These are phyloP conservation scores for Drosophila insularis DNA, from an alignment of 1,140 invertebrate genomes.

Conservation along the genomic window DNA sequence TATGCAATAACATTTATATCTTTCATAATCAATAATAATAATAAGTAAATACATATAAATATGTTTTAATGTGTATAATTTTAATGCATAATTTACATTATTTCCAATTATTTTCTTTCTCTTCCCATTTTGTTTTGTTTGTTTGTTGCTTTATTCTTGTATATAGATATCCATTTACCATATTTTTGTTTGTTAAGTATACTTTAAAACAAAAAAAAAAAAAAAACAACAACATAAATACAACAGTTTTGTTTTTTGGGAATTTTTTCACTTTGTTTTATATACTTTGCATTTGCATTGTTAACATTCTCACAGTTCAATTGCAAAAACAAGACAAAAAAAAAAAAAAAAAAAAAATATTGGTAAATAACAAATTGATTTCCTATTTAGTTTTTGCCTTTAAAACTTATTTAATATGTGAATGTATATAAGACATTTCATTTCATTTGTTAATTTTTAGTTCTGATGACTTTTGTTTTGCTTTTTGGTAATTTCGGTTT, in stretches of 20 bases:
- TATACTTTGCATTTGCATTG: slow-evolving; percentile 15
- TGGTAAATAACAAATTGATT: slow-evolving; percentile 4
- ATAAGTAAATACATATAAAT: slow-evolving; percentile 80
- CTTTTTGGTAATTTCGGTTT: slow-evolving; percentile 20
- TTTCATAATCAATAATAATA: slow-evolving; percentile 72
- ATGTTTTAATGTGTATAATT: slow-evolving; percentile 65
- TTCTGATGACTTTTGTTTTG: slow-evolving; percentile 20
- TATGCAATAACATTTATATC: slow-evolving; percentile 79
- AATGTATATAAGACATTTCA: slow-evolving; percentile 25
- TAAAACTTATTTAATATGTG: slow-evolving; percentile 37
- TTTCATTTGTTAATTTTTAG: slow-evolving; percentile 12
- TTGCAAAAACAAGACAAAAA: slow-evolving; percentile 47
- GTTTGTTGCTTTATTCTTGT: neutral
- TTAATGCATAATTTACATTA: slow-evolving; percentile 44
- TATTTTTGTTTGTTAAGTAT: slow-evolving; percentile 14
- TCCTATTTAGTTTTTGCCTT: slow-evolving; percentile 20
- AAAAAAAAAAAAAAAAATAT: slow-evolving; percentile 2
- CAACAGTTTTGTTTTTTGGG: too few species aligned
- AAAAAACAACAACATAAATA: slow-evolving; percentile 11
- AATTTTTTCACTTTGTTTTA: neutral
- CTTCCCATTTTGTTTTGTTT: neutral
- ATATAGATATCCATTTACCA: slow-evolving; percentile 14
- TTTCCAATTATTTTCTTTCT: slow-evolving; percentile 20
- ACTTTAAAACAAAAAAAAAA: neutral
- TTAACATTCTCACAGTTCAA: slow-evolving; percentile 67